Evolutionary conservation across 2,113 vertebrate species (phyloP).

Genomic region (Beaufortia kweichowensis): DNA sequence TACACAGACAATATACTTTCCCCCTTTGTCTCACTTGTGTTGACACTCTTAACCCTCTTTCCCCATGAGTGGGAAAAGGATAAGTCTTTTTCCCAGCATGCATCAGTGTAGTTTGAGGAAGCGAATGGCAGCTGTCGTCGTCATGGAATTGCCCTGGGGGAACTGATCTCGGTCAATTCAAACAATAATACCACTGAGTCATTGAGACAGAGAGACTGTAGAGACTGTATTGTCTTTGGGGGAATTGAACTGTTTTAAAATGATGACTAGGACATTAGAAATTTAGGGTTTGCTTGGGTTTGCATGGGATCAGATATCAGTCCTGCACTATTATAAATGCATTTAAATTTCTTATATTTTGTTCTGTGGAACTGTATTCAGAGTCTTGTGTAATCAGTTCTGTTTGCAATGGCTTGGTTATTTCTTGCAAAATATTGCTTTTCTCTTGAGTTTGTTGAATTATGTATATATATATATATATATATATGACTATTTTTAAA

Average conservation of each 20-base stretch:
- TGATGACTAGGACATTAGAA: neutral
- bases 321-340: neutral
- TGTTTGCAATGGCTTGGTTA: neutral
- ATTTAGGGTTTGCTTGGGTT: neutral
- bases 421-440: neutral
- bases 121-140: slow-evolving; percentile 49
- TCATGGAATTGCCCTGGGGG: slow-evolving; percentile 57
- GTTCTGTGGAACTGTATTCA: slow-evolving; percentile 13
- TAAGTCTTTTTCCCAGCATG: slow-evolving; percentile 42
- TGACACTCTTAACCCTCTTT: slow-evolving; percentile 38
- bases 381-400: slow-evolving; percentile 9
- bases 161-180: slow-evolving; percentile 57
- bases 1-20: slow-evolving; percentile 31
- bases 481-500: no score
- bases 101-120: slow-evolving; percentile 57
- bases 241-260: slow-evolving; percentile 9
- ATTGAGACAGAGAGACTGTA: slow-evolving; percentile 41
- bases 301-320: neutral
- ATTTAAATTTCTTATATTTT: neutral
- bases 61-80: slow-evolving; percentile 42
- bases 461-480: no score
- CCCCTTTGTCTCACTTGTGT: slow-evolving; percentile 30
- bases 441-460: no score
- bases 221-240: slow-evolving; percentile 6
- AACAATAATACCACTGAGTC: slow-evolving; percentile 53